These are phyloP conservation scores for Scaptomyza montana DNA, from an alignment of 1,140 invertebrate genomes.

Conservation along the genomic window DNA sequence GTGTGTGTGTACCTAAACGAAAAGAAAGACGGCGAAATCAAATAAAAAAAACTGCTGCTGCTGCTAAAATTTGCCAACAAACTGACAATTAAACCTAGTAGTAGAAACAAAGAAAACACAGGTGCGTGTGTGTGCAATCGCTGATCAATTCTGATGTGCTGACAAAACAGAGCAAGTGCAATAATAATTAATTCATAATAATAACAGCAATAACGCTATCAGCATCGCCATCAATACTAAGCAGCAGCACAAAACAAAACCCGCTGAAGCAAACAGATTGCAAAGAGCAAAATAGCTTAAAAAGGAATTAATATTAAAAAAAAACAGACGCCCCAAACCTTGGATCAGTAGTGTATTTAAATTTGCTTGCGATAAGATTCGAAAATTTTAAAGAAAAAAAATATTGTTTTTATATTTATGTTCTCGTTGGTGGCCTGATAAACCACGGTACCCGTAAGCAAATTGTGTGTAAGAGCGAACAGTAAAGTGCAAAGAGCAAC, in stretches of 20 bases:
- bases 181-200: constrained; percentile 37
- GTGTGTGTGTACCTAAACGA: no score
- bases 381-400: constrained; percentile 7
- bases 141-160: constrained; percentile 70
- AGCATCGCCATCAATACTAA: constrained; percentile 22
- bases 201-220: constrained; percentile 23
- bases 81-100: constrained; percentile 34
- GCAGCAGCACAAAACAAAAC: constrained; percentile 27
- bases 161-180: constrained; percentile 26
- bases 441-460: constrained; percentile 2
- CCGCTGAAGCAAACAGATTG: constrained; percentile 42
- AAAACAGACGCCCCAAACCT: background rate
- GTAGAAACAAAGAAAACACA: constrained; percentile 1
- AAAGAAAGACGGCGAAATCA: constrained; percentile 9
- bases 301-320: background rate
- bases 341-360: constrained; percentile 2
- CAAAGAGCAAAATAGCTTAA: background rate
- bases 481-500: constrained; percentile 8
- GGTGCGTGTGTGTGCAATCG: constrained; percentile 46
- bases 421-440: background rate
- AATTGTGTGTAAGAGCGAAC: constrained; percentile 12
- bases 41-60: constrained; percentile 1
- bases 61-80: constrained; percentile 31
- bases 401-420: background rate
- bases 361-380: background rate